These are phyloP conservation scores for Myiozetetes cayanensis DNA, from an alignment of 2,113 vertebrate genomes.

Conservation along the genomic window DNA sequence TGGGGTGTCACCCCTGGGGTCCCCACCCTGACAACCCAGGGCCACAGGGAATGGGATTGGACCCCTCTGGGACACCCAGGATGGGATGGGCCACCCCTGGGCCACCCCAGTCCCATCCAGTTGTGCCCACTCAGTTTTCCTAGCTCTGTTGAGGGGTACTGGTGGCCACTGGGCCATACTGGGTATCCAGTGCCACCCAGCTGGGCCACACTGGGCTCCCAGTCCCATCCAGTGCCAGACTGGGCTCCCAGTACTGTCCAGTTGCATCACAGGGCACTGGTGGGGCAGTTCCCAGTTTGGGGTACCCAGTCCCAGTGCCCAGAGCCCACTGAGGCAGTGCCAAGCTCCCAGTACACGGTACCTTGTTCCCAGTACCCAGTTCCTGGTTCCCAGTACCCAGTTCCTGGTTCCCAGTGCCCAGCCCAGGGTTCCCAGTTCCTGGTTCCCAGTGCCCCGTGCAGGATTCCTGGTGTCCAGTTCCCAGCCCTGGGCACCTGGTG, in stretches of 20 bases:
- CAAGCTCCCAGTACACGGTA: neutral
- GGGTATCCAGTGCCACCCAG: neutral
- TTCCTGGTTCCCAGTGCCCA: too few relatives aligned
- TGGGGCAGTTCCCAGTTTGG: neutral
- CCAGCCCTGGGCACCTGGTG: too few relatives aligned
- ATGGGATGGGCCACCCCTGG: neutral
- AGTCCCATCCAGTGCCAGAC: neutral
- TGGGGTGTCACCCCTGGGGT: neutral
- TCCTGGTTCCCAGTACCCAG: neutral
- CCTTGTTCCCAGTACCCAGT: neutral
- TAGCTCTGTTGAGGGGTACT: neutral
- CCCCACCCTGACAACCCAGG: neutral
- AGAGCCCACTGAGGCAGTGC: neutral
- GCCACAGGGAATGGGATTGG: neutral
- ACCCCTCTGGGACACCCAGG: too few relatives aligned
- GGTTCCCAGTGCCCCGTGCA: neutral
- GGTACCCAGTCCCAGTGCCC: neutral
- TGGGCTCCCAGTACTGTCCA: fast-evolving
- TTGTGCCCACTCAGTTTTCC: fast-evolving
- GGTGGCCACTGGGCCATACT: neutral
- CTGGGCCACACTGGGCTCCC: neutral
- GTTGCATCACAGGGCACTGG: neutral
- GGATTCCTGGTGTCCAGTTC: neutral
- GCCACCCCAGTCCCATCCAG: neutral
- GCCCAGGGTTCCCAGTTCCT: neutral